A percentile compares a stretch with the other conserved stretches of the same genome.
Conservation (phyloP, 1,140 invertebrate genomes). For the Cotesia vestalis region DNA sequence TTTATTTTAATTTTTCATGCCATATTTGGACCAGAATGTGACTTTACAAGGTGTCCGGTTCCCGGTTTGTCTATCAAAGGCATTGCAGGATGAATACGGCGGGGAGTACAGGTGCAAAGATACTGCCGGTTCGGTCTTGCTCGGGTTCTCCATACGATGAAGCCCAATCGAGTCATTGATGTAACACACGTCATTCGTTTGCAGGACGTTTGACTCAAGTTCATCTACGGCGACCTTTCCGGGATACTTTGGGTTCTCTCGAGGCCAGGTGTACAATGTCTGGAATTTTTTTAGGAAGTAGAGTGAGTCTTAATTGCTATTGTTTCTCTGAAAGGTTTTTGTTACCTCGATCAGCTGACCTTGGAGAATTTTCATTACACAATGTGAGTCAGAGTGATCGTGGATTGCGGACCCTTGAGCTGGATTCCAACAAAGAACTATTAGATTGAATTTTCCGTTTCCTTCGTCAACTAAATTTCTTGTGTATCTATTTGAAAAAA, state of each 20-base stretch:
- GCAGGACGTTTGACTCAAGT: slow-evolving; percentile 71
- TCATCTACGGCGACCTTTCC: slow-evolving; percentile 68
- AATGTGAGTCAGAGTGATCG: slow-evolving; percentile 95
- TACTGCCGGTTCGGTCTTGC: slow-evolving; percentile 85
- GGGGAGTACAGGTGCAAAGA: slow-evolving; percentile 97
- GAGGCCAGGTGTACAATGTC: slow-evolving; percentile 80
- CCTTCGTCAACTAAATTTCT: slow-evolving; percentile 92
- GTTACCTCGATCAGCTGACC: slow-evolving; percentile 75
- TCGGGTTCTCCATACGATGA: slow-evolving; percentile 95
- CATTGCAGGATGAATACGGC: slow-evolving; percentile 86
- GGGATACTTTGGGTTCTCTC: slow-evolving; percentile 41
- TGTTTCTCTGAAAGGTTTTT: background rate
- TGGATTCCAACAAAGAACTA: slow-evolving; percentile 97
- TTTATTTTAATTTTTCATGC: slow-evolving; percentile 48
- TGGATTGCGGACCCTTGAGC: slow-evolving; percentile 95
- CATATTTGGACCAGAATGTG: slow-evolving; percentile 92
- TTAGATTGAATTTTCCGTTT: slow-evolving; percentile 97
- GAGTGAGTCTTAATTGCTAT: no score
- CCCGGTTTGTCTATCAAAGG: slow-evolving; percentile 93
- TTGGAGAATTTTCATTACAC: slow-evolving; percentile 93
- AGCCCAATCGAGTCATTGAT: slow-evolving; percentile 96
- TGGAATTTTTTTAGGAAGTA: slow-evolving; percentile 52
- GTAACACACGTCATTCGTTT: slow-evolving; percentile 86
- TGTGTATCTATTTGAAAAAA: slow-evolving; percentile 77
- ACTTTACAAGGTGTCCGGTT: slow-evolving; percentile 74